Evolutionary conservation across 2,888 invertebrate species (phyloP), one percentile per base, ranked within the genome.

Genomic region (Dorcus parallelipipedus): DNA sequence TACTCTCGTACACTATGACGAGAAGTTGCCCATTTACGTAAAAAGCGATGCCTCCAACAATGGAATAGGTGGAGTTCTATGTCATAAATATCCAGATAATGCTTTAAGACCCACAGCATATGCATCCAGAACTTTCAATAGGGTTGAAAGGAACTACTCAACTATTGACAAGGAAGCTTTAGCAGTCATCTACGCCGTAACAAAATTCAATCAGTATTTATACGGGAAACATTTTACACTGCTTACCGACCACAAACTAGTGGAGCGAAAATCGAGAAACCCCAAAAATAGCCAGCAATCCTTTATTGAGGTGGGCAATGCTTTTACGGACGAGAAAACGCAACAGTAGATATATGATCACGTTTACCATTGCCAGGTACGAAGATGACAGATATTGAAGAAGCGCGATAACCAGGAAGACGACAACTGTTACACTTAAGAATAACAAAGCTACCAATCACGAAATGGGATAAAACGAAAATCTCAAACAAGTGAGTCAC

Each of bases 141-240:
- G 1, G 5, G 26, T 2, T 5, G 26, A 26, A 26, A 26, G 26
- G 5, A 26, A 26, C 26, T 26, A 26, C 26, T 26, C 26, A 26
- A 26, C 26, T 5, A 26, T 26, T 26, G 26, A 26, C 2, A 26
- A 5, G 5, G 26, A 26, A 26, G 26, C 26, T 14, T 14, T 14
- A 14, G 14, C 14, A 14, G 1, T 26, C 5, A 14, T 1, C 14
- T 14, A 14, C 1, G 14, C 14, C 14, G 14, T 14, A 14, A 1
- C 26, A 23, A 57, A 53, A 48, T 59, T 56, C 42, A 52, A 59
- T 49, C 52, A 56, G 9, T 56, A 14, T 10, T 20, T 59, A 2
- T 56, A 14, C 40, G 55, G 54, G 7, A 14, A 38, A 26, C 42
- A 10, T 10, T 58, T 58, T 40, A 33, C 40, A 14, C 10, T 54